A percentile compares a stretch with the other conserved stretches of the same genome.
Evolutionary conservation across 2,888 invertebrate species (phyloP).

Genomic region (Pandemis cinnamomeana): DNA sequence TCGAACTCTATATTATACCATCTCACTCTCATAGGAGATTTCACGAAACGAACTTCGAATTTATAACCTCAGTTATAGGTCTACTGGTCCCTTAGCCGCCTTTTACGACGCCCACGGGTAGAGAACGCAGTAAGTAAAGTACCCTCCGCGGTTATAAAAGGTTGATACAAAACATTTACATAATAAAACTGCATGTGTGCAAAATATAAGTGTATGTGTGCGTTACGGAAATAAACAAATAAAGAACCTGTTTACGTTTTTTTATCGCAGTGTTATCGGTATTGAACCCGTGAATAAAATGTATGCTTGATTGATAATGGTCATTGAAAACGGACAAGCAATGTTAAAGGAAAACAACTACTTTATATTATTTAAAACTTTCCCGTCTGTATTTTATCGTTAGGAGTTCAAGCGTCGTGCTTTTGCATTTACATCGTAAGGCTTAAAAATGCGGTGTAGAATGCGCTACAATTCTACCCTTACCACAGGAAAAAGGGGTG

Average conservation of each 20-base stretch:
- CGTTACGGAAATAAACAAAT: background rate
- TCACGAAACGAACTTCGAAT: no score
- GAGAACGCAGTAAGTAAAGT: background rate
- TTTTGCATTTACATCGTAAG: no score
- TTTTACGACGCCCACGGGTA: no score
- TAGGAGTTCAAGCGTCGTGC: no score
- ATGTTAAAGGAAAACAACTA: background rate
- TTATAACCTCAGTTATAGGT: no score
- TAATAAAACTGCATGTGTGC: background rate
- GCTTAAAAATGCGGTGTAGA: no score
- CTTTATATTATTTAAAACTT: no score
- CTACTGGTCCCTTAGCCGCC: no score
- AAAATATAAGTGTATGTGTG: background rate
- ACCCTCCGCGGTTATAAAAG: constrained; percentile 11
- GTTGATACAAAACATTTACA: background rate
- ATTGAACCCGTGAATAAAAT: background rate
- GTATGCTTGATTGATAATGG: background rate
- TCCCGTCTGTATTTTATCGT: no score
- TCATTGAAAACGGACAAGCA: background rate
- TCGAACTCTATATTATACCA: no score
- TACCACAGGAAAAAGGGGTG: background rate
- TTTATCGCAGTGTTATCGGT: background rate
- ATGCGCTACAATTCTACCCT: background rate
- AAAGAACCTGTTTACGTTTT: background rate
- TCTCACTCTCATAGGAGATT: no score